Base-by-base conservation (phyloP, 2,888 invertebrate genomes). In the Drosophila kanekoi region DNA sequence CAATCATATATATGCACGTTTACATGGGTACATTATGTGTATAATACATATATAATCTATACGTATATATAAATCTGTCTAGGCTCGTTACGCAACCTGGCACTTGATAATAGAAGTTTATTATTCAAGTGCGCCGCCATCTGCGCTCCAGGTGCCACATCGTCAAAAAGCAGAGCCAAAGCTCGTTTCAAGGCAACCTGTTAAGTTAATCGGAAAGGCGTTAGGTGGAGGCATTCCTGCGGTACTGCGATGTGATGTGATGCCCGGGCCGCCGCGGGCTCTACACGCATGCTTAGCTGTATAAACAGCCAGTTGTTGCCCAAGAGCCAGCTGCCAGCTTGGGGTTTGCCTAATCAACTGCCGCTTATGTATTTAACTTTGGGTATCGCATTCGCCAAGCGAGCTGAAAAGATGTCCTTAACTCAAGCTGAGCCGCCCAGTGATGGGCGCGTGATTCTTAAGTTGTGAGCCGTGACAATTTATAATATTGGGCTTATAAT, bases 331-430 rank as follows among this genome's bases (percentile, higher is more conserved):
- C 40, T 62, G 47, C 23, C 38, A 43, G 28, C 14, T 14, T 47
- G 18, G 44, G 53, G 53, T 43, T 28, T 18, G 74, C 85, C 87
- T 81, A 87, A 87, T 87, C 84, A 82, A 84, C 84, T 87, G 84
- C 35, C 81, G 87, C 79, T 82, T 86, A 86, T 86, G 83, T 83
- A 80, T 80, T 86, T 81, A 86, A 76, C 81, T 81, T 83, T 83
- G 81, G 80, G 83, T 81, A 72, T 77, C 86, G 64, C 77, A 85
- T 81, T 76, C 54, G 53, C 72, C 66, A 45, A 44, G 43, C 63
- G 54, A 51, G 54, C 80, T 48, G 60, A 59, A 72, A 52, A 54
- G 58, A 70, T 80, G 60, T 52, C 62, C 54, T 70, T 38, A 41
- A 43, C 52, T 23, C 44, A 41, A 44, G 56, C 10, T 9, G 48